Evolutionary conservation across 2,888 invertebrate genomes (phyloP).

Genomic region (Crocallis elinguaria): DNA sequence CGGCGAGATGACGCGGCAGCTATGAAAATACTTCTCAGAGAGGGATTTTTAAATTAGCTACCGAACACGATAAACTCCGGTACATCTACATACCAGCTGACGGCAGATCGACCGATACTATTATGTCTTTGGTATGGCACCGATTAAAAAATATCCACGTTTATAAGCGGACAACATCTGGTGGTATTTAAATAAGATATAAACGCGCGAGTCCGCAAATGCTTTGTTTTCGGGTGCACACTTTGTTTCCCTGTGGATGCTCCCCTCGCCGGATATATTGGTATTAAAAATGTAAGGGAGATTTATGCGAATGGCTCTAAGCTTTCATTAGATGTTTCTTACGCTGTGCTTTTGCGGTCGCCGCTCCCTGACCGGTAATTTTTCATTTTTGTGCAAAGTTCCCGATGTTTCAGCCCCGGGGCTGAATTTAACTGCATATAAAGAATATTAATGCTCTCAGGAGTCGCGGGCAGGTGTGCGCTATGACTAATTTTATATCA

Average conservation of each 20-base stretch:
- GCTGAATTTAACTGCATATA: conserved; percentile 83
- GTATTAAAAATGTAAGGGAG: conserved; percentile 85
- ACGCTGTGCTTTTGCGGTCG: conserved; percentile 80
- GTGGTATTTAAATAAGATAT: conserved; percentile 84
- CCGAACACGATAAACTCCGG: conserved; percentile 73
- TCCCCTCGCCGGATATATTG: conserved; percentile 82
- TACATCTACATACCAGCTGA: conserved; percentile 82
- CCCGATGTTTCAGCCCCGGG: conserved; percentile 70
- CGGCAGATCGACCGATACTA: conserved; percentile 82
- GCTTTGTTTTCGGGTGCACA: conserved; percentile 73
- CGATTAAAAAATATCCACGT: conserved; percentile 81
- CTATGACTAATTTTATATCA: conserved; percentile 78
- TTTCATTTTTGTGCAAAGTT: conserved; percentile 82
- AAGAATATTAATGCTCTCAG: conserved; percentile 78
- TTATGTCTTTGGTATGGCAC: conserved; percentile 82
- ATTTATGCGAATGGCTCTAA: conserved; percentile 85
- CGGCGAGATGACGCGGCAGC: conserved; percentile 60
- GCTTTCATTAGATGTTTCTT: conserved; percentile 85
- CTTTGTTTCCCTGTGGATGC: conserved; percentile 68
- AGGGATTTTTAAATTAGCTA: conserved; percentile 80
- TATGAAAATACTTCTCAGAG: conserved; percentile 57
- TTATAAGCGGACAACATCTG: conserved; percentile 82
- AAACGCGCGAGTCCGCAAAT: conserved; percentile 77
- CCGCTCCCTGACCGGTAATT: conserved; percentile 83
- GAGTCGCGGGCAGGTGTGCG: conserved; percentile 74